A percentile compares a stretch with the other conserved stretches of the same genome.
phyloP scores from a whole-genome alignment of 2,113 vertebrate genomes.

The Rhodinocichla rosea region DNA sequence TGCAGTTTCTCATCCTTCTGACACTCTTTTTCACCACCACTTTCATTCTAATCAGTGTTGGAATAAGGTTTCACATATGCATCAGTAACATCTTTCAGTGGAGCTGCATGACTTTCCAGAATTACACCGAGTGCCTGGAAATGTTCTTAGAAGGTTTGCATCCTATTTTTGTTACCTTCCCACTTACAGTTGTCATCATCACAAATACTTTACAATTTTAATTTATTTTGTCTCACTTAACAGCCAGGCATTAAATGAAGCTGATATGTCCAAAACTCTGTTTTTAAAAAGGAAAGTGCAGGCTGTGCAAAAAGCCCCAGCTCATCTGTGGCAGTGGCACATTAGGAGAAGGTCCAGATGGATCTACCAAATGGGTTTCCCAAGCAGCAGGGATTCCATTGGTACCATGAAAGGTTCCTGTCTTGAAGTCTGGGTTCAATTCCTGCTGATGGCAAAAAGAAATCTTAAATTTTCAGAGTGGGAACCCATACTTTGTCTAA shows the following conservation, averaged over 20 bases:
- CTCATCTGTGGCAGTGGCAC: rapidly evolving
- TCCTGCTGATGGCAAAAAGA: neutral
- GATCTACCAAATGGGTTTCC: neutral
- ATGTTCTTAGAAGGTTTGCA: neutral
- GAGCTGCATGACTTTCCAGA: neutral
- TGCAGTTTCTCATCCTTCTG: neutral
- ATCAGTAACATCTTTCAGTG: neutral
- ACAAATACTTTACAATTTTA: neutral
- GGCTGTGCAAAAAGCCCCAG: neutral
- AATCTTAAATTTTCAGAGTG: neutral
- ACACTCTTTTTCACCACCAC: neutral
- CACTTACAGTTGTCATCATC: neutral
- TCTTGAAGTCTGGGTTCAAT: neutral
- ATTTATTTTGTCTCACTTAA: neutral
- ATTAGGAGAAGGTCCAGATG: neutral
- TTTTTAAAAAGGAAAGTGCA: neutral
- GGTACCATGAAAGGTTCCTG: neutral
- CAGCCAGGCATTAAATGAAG: neutral
- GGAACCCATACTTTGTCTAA: neutral
- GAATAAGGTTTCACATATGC: neutral
- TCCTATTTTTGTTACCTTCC: neutral
- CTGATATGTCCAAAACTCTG: neutral
- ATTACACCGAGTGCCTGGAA: neutral
- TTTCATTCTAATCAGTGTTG: neutral
- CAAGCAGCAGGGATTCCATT: neutral